Conservation (phyloP, 2,888 invertebrate genomes). For the Dimorphilus gyrociliatus region DNA sequence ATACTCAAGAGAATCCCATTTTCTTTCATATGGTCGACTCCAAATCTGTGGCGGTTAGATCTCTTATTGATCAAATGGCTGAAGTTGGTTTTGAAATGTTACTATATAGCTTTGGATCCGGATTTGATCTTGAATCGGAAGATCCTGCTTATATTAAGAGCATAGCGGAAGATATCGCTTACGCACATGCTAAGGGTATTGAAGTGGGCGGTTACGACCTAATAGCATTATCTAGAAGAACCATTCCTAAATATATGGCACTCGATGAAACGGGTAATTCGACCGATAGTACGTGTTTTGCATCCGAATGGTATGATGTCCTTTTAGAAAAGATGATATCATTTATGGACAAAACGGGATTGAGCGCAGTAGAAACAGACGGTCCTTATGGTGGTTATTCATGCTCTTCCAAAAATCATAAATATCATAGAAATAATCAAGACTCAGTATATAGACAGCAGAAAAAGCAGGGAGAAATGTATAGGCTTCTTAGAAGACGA, state of each 20-base stretch:
- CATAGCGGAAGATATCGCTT: constrained; percentile 7
- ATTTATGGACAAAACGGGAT: constrained; percentile 9
- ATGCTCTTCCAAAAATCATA: constrained; percentile 9
- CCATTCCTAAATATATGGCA: constrained; percentile 8
- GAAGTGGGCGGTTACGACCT: constrained; percentile 14
- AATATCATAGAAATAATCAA: constrained; percentile 8
- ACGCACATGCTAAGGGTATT: constrained; percentile 11
- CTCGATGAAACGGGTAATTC: constrained; percentile 3
- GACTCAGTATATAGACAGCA: constrained; percentile 11
- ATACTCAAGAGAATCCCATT: constrained; percentile 13
- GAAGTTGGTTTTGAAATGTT: constrained; percentile 14
- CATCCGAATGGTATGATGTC: constrained; percentile 12
- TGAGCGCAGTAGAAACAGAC: constrained; percentile 11
- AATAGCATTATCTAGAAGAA: constrained; percentile 8
- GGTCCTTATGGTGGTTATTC: constrained; percentile 11
- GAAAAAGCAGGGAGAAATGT: constrained; percentile 8
- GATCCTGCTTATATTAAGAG: constrained; percentile 8
- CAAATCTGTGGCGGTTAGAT: constrained; percentile 3
- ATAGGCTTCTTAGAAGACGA: constrained; percentile 3
- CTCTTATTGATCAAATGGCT: constrained; percentile 10
- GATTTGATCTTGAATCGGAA: constrained; percentile 10
- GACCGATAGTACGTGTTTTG: constrained; percentile 10
- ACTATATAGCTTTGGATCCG: constrained; percentile 13
- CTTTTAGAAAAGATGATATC: constrained; percentile 5
- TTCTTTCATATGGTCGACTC: constrained; percentile 12